Evolutionary conservation across 2,888 invertebrate genomes (phyloP), one percentile per base, ranked within the genome.

Genomic region (Andrena trimmerana): DNA sequence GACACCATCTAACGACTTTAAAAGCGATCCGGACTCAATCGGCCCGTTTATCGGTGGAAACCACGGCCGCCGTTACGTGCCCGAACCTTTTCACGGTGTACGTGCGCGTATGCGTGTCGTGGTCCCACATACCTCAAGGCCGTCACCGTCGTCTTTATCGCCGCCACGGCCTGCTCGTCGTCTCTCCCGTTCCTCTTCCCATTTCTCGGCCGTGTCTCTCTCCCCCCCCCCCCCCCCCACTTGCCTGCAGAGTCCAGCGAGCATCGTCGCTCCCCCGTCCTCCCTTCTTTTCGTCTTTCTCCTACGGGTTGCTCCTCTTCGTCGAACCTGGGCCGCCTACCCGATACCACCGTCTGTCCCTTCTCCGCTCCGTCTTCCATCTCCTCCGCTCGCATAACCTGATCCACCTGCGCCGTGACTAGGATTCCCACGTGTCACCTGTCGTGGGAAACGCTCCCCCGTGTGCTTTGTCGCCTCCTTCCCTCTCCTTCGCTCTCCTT

Each of bases 351-450:
- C 54, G 70, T 31, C 74, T 63, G 72, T 69, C 52, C 62, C 29
- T 54, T 33, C 60, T 59, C 48, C 8, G 50, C 31, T 65, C 52
- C 63, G 27, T 82, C 82, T 67, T 33, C 67, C 76, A 54, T 72
- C 68, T 69, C 70, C 52, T 57, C n/a, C 16, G 73, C 62, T 79
- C 84, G 85, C 80, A 78, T 87, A 86, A 90, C 88, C 86, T 88
- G 86, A 86, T 93, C 90, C 92, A 93, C 92, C 93, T 92, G 92
- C 90, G 90, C 88, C 90, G 89, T 88, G 87, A 90, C 90, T 85
- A 89, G 90, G 91, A 92, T 93, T 93, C 93, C 92, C 93, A 93
- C 92, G 92, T 93, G 93, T 93, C 94, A 93, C 93, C 93, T 93
- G 93, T 93, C 93, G 93, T 92, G 93, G 92, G 92, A 92, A 92